Evolutionary conservation across 2,888 invertebrate species (phyloP).

Genomic region (Acrobasis consociella): DNA sequence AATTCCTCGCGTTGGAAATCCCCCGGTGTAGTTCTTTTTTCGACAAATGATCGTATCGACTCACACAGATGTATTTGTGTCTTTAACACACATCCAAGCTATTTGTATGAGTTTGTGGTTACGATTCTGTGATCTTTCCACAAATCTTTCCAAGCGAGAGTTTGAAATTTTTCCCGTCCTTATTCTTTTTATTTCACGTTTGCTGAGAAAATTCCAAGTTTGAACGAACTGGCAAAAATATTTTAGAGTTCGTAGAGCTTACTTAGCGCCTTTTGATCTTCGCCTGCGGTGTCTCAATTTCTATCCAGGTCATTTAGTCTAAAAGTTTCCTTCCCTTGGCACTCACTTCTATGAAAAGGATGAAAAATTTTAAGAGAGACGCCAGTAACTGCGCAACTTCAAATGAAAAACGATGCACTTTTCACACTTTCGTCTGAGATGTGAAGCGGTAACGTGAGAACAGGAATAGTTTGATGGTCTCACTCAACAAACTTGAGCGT

Average conservation of each 20-base stretch:
- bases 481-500: constrained; percentile 57
- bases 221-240: constrained; percentile 28
- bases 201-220: constrained; percentile 13
- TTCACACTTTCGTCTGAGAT: constrained; percentile 53
- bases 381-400: constrained; percentile 56
- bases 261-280: constrained; percentile 40
- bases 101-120: not conserved
- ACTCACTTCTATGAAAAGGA: constrained; percentile 45
- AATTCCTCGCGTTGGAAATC: constrained; percentile 67
- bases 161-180: constrained; percentile 2
- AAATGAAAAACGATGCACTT: constrained; percentile 61
- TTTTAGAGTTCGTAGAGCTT: constrained; percentile 36
- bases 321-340: constrained; percentile 63
- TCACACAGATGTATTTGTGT: constrained; percentile 38
- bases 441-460: constrained; percentile 55
- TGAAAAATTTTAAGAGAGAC: constrained; percentile 54
- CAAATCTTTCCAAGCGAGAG: not conserved
- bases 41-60: constrained; percentile 38
- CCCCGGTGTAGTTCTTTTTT: constrained; percentile 63
- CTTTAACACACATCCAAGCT: constrained; percentile 13
- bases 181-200: not conserved
- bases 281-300: constrained; percentile 53
- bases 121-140: not conserved
- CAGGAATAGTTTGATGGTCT: constrained; percentile 59
- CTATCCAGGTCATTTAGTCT: constrained; percentile 65